phyloP scores from a whole-genome alignment of 2,888 invertebrate species.

The Eurytoma californica region DNA sequence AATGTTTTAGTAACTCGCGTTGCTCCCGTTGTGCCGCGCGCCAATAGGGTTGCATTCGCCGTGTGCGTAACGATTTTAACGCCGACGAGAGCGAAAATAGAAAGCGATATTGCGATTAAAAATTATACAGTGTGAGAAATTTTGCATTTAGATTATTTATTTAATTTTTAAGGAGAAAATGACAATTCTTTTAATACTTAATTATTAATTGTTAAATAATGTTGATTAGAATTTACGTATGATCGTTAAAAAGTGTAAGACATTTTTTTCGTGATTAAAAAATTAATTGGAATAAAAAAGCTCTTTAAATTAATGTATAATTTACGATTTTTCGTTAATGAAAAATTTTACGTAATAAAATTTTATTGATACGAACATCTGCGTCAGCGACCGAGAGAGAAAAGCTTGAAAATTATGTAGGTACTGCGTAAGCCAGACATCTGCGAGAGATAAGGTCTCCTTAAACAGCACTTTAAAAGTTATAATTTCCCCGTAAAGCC shows the following conservation, averaged over 20 bases:
- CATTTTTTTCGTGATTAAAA: background rate
- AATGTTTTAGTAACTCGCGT: conserved; percentile 50
- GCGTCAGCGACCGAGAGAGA: background rate
- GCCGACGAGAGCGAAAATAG: too few species aligned
- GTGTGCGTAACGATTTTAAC: too few species aligned
- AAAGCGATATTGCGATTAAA: too few species aligned
- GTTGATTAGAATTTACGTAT: too few species aligned
- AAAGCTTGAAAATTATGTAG: conserved; percentile 6
- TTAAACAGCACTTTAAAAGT: conserved; percentile 34
- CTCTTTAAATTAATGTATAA: background rate
- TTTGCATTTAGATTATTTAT: too few species aligned
- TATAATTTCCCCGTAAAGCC: conserved; percentile 20
- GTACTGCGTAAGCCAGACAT: conserved; percentile 20
- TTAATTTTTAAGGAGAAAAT: too few species aligned
- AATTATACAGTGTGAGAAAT: too few species aligned
- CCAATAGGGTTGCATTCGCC: background rate
- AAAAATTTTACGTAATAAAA: background rate
- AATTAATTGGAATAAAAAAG: background rate
- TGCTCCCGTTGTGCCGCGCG: background rate
- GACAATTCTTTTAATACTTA: too few species aligned
- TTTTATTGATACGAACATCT: background rate
- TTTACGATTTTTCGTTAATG: background rate
- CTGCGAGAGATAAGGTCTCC: conserved; percentile 10
- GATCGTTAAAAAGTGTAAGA: too few species aligned
- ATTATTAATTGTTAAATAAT: too few species aligned